These are phyloP conservation scores for Nomia melanderi DNA, from an alignment of 1,140 invertebrate species.

Conservation along the genomic window DNA sequence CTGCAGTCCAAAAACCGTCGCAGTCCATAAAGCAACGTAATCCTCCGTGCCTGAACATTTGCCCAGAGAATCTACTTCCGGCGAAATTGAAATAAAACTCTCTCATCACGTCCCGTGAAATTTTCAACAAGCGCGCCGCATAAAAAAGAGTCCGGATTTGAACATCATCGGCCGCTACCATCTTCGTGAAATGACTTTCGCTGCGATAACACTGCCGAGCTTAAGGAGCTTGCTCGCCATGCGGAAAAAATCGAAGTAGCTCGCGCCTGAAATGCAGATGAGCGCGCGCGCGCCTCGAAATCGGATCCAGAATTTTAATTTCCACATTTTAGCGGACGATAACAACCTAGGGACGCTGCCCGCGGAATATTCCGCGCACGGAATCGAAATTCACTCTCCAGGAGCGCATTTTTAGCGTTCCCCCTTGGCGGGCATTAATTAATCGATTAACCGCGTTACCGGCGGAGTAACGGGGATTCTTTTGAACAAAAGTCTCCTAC, in stretches of 20 bases:
- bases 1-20: too few species aligned
- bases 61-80: too few species aligned
- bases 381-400: not conserved
- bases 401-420: not conserved
- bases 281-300: constrained; percentile 30
- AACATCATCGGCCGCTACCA: too few species aligned
- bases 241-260: constrained; percentile 40
- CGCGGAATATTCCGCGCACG: not conserved
- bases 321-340: constrained; percentile 42
- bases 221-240: not conserved
- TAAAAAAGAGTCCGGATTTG: too few species aligned
- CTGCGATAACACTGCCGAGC: constrained; percentile 4
- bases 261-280: constrained; percentile 52
- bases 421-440: not conserved
- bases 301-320: constrained; percentile 59
- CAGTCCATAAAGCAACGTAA: too few species aligned
- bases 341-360: not conserved
- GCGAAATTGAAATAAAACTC: too few species aligned
- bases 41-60: too few species aligned
- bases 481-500: too few species aligned
- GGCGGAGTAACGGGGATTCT: too few species aligned
- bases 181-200: not conserved
- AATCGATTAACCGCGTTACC: too few species aligned
- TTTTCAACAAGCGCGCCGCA: too few species aligned
- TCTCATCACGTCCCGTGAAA: too few species aligned